Evolutionary conservation across 2,797 vertebrate genomes (phyloP), one percentile per base, ranked within the genome.

Genomic region (Orestias chungarensis): DNA sequence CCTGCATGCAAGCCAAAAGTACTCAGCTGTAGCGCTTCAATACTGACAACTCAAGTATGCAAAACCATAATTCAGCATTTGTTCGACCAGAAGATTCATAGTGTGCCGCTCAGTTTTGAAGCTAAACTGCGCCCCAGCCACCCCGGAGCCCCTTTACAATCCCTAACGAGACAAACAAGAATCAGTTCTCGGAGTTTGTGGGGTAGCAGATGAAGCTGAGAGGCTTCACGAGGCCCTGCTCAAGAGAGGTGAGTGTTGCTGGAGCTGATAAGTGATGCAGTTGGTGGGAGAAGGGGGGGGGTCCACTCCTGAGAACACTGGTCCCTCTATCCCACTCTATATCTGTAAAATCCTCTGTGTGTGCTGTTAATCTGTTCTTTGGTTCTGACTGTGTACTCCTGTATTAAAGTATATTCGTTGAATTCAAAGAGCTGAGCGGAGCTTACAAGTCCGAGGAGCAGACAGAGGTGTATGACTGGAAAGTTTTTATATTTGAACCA

Each of bases 261-360:
- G 70, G 65, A 78, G 77, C 74, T 77, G 84, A 84, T 86, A 90
- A 82, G 84, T 81, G 76, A 79, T 82, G 86, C 82, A 88, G 85
- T 84, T 88, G 87, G 80, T 81, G 80, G 82, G 80, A 85, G 77
- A 86, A 38, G 64, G 50, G 38, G 40, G 66, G 57, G 59, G 12
- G 8, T 25, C 29, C 25, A 52, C 78, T 76, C 55, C 71, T 66
- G 79, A 84, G 85, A 89, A 89, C 82, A 89, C 76, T 84, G n/a
- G 71, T 20, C 64, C 77, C 74, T 89, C 84, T 86, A 84, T 89
- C 71, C 73, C 35, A 15, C 69, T 62, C 66, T 87, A 73, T 83
- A 88, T 87, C 82, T 83, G 67, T 49, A 47, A 81, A 88, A 82
- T 78, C 84, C 81, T 77, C 73, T 76, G 80, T 75, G 71, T 76